Evolutionary conservation across 2,113 vertebrate species (phyloP), one percentile per base, ranked within the genome.

Genomic region (Petrocephalus microphthalmus): DNA sequence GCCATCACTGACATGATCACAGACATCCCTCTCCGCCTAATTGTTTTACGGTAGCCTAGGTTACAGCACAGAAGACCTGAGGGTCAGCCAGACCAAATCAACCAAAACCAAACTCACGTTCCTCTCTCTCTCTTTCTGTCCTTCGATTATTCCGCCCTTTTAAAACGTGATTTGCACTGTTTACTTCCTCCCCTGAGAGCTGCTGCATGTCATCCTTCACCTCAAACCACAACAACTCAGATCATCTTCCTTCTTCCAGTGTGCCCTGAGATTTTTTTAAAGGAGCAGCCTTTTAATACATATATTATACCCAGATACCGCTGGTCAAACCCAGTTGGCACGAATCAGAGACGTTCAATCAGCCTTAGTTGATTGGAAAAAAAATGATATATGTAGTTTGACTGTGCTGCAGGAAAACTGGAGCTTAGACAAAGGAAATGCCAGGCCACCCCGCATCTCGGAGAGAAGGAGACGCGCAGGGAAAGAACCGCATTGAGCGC

Each of bases 101-200:
- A 52, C 51, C 51, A 56, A 29, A 85, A 54, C 51, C 52, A 85
- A 56, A 85, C 84, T 54, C 25, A 7, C 25, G 22, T 85, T 85
- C 45, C 47, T 33, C 81, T 54, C 49, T 85, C 84, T 49, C 52
- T 15, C n/a, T 37, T 54, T 33, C 37, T 49, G 45, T 83, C 81
- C 45, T 85, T 85, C 51, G 25, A 54, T 85, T 53, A 83, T 83
- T 83, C 81, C 37, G 81, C 20, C 37, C 81, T 22, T 37, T 83
- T 83, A 47, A 83, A 83, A 83, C n/a, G 81, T 83, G 81, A 45
- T 83, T 83, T 83, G 81, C 81, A 83, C n/a, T 83, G 81, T 83
- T 83, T 83, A 83, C 81, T 49, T 49, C 81, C 22, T 49, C 84
- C 33, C 51, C 4, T 1, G 84, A 56, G 84, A 85, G 49, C 25